Percentiles rank a stretch among this genome's conserved stretches.
These are phyloP conservation scores for Mesorhabditis spiculigera DNA, from an alignment of 2,888 invertebrate genomes.

Conservation along the genomic window DNA sequence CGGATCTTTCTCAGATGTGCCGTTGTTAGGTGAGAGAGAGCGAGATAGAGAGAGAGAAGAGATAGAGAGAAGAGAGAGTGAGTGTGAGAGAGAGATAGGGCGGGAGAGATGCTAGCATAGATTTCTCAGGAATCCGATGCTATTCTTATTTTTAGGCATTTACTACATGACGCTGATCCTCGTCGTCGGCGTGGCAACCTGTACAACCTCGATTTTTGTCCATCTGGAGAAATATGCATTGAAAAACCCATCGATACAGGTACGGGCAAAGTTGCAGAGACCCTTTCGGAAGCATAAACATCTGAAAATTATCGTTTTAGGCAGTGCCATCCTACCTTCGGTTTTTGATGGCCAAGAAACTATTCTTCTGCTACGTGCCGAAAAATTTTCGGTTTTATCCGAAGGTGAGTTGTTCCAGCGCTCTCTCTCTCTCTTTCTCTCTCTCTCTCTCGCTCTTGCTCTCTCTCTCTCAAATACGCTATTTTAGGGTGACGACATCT, in stretches of 20 bases:
- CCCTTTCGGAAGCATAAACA: background rate
- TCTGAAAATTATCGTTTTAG: slow-evolving; percentile 27
- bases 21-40: slow-evolving; percentile 60
- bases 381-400: slow-evolving; percentile 42
- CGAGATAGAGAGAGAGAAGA: background rate
- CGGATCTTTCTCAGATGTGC: slow-evolving; percentile 62
- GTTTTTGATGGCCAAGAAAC: slow-evolving; percentile 50
- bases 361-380: slow-evolving; percentile 55
- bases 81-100: background rate
- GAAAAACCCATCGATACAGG: slow-evolving; percentile 48
- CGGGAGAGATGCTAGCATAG: background rate
- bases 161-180: slow-evolving; percentile 56
- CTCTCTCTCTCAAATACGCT: background rate
- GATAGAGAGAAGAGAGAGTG: background rate
- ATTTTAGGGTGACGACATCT: slow-evolving; percentile 26
- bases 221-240: slow-evolving; percentile 54
- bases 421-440: no score
- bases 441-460: no score
- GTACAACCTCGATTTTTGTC: slow-evolving; percentile 53
- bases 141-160: slow-evolving; percentile 35
- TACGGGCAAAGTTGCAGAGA: slow-evolving; percentile 12
- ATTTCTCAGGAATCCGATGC: background rate
- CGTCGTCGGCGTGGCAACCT: slow-evolving; percentile 51
- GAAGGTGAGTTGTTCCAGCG: slow-evolving; percentile 21
- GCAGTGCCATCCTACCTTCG: slow-evolving; percentile 47